Evolutionary conservation across 2,797 vertebrate genomes (phyloP), one percentile per base, ranked within the genome.

Genomic region (Tadarida brasiliensis): DNA sequence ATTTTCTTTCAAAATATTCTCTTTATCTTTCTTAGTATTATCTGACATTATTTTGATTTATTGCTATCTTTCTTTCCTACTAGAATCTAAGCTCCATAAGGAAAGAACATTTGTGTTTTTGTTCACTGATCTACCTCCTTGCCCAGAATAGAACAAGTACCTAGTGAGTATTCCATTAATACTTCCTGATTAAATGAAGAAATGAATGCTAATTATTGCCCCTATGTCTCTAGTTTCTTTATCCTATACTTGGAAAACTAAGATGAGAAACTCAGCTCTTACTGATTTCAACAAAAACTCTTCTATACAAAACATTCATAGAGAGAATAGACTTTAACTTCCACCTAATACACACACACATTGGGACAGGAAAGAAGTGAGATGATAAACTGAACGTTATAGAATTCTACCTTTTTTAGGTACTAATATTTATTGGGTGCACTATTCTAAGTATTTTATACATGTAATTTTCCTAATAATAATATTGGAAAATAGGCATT

Each of bases 241-340:
- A 56, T 86, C 11, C 30, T n/a, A 74, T 7, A 65, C 63, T 70
- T 90, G 49, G 26, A 90, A 93, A 93, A 90, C 7, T 24, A 35
- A 57, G 28, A 93, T 44, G 35, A 94, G 56, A 77, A 82, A 49
- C 19, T 74, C 39, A 63, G 3, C 28, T 49, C 24, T 33, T 84
- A 63, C 4, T 92, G 44, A 86, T 92, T 93, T 90, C 26, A 30
- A 73, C 59, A n/a, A 90, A 94, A 76, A 28, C 22, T 77, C 63
- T 96, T 83, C 59, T 35, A 54, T 65, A 47, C 12, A 77, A 76
- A 88, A 24, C 15, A 77, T 74, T 87, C 24, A 61, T n/a, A 74
- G 54, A 87, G 28, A 49, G 10, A 81, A 78, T 47, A 28, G 35
- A 82, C 17, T 88, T 74, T 74, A 90, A 68, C 4, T 56, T n/a